Evolutionary conservation across 2,113 vertebrate genomes (phyloP).

Genomic region (Malurus cyaneus): DNA sequence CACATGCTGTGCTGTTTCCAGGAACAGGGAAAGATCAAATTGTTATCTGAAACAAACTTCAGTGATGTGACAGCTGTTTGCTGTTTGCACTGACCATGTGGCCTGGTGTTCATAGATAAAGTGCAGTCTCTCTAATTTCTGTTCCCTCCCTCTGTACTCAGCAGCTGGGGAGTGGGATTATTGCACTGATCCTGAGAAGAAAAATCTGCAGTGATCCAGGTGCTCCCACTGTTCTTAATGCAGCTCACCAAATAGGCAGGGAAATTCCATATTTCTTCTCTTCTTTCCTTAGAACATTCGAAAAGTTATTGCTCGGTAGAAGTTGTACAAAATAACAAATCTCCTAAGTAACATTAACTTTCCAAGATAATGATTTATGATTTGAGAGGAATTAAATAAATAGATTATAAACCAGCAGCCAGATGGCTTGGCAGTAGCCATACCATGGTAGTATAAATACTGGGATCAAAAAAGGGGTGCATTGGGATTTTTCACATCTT

Average conservation of each 20-base stretch:
- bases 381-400: neutral
- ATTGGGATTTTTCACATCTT: neutral
- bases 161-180: neutral
- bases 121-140: neutral
- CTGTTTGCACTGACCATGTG: neutral
- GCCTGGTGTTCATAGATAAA: neutral
- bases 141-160: neutral
- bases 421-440: neutral
- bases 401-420: neutral
- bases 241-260: neutral
- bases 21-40: neutral
- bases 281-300: neutral
- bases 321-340: neutral
- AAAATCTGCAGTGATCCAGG: neutral
- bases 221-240: neutral
- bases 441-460: neutral
- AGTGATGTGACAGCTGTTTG: neutral
- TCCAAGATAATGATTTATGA: neutral
- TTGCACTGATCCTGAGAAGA: neutral
- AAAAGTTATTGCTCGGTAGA: neutral
- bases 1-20: neutral
- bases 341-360: neutral
- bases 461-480: neutral
- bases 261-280: neutral
- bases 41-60: neutral